Evolutionary conservation across 2,113 vertebrate species (phyloP).

Genomic region (Willisornis vidua): DNA sequence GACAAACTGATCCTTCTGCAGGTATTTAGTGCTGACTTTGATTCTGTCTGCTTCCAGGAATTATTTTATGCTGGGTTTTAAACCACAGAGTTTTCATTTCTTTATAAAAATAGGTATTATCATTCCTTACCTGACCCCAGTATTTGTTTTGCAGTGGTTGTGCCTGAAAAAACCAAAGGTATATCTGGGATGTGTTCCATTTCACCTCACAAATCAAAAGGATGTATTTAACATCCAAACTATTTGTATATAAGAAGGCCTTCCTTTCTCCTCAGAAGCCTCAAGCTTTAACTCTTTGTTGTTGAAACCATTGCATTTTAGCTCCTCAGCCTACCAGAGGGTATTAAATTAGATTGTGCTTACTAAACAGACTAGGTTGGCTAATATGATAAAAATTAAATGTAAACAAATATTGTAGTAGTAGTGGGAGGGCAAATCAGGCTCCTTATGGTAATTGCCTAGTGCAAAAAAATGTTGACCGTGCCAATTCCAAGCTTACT

Average conservation of each 20-base stretch:
- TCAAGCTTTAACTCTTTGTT: neutral
- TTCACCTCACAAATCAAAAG: neutral
- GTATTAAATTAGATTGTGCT: neutral
- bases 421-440: neutral
- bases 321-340: neutral
- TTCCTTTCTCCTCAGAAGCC: neutral
- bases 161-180: neutral
- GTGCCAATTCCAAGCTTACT: neutral
- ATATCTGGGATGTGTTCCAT: neutral
- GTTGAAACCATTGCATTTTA: neutral
- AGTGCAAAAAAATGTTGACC: neutral
- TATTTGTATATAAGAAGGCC: neutral
- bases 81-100: fast-evolving
- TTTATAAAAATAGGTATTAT: neutral
- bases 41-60: neutral
- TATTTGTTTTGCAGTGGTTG: neutral
- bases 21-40: neutral
- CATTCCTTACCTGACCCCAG: fast-evolving
- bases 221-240: neutral
- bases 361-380: neutral
- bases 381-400: neutral
- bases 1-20: neutral
- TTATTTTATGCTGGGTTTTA: neutral
- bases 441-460: neutral
- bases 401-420: neutral